phyloP scores from a whole-genome alignment of 2,113 vertebrate genomes.

The Aegithalos caudatus region DNA sequence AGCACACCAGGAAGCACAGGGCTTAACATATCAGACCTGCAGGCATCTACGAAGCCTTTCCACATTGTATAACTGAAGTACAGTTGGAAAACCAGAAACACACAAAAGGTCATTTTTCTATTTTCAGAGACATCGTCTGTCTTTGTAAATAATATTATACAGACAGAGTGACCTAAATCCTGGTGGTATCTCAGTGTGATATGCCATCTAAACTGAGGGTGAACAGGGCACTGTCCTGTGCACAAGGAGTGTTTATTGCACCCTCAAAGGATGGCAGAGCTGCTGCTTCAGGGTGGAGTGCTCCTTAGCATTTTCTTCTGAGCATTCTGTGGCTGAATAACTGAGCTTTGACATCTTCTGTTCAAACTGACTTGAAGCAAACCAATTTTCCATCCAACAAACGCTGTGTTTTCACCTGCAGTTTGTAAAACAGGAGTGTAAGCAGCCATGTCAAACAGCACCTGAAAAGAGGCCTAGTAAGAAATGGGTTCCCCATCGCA shows the following conservation, averaged over 20 bases:
- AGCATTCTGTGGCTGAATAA: background rate
- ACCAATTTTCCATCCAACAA: background rate
- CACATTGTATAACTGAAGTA: background rate
- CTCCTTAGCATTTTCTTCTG: background rate
- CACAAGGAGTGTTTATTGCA: background rate
- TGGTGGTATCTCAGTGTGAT: background rate
- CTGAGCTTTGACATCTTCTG: background rate
- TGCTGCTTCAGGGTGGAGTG: background rate
- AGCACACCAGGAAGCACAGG: background rate
- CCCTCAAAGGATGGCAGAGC: background rate
- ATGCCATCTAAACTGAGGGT: background rate
- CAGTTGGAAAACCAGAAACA: background rate
- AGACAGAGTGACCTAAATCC: constrained; percentile 6
- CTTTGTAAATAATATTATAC: background rate
- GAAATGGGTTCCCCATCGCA: constrained; percentile 31
- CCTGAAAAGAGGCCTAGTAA: constrained; percentile 54
- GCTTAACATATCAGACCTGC: background rate
- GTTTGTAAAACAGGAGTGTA: constrained; percentile 56
- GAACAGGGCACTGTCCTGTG: background rate
- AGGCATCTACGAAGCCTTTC: background rate
- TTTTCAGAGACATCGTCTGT: background rate
- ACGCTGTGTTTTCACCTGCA: constrained; percentile 55
- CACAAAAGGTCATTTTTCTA: background rate
- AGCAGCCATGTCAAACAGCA: constrained; percentile 34
- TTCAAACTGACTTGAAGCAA: background rate